Percentiles rank a stretch among this genome's conserved stretches.
phyloP scores from a whole-genome alignment of 1,140 invertebrate species.

The Ditylenchus dipsaci region DNA sequence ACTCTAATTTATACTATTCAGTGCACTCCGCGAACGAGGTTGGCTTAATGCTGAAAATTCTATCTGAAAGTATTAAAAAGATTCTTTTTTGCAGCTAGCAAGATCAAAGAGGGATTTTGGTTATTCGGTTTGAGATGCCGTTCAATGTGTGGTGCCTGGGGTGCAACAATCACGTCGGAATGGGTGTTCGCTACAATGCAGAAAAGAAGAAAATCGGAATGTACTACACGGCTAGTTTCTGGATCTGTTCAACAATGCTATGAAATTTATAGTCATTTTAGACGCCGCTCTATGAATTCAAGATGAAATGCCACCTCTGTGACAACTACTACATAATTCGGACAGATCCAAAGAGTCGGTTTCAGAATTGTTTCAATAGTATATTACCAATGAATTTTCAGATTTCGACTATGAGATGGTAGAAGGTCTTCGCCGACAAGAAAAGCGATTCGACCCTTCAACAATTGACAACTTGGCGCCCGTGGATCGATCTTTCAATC shows the following conservation, averaged over 20 bases:
- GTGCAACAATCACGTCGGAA: slow-evolving; percentile 91
- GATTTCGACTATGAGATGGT: slow-evolving; percentile 95
- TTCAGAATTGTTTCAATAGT: not conserved
- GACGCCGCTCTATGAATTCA: slow-evolving; percentile 93
- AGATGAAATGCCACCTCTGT: slow-evolving; percentile 98
- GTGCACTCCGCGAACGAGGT: slow-evolving; percentile 78
- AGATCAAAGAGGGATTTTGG: slow-evolving; percentile 88
- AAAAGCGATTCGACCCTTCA: slow-evolving; percentile 93
- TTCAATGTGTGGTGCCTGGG: slow-evolving; percentile 99
- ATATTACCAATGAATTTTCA: slow-evolving; percentile 61
- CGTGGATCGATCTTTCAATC: slow-evolving; percentile 52
- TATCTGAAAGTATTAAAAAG: too few species aligned
- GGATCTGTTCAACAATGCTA: not conserved
- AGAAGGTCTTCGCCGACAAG: slow-evolving; percentile 86
- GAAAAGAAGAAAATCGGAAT: slow-evolving; percentile 97
- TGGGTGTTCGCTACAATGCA: slow-evolving; percentile 96
- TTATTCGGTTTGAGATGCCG: slow-evolving; percentile 98
- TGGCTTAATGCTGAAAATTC: too few species aligned
- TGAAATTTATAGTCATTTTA: slow-evolving; percentile 64
- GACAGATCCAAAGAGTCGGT: slow-evolving; percentile 81
- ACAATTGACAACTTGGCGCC: slow-evolving; percentile 80
- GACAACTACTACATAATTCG: slow-evolving; percentile 96
- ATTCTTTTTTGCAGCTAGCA: slow-evolving; percentile 66
- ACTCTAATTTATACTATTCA: too few species aligned
- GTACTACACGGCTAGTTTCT: slow-evolving; percentile 70